Conservation (phyloP, 2,113 vertebrate genomes). For the Meles meles region DNA sequence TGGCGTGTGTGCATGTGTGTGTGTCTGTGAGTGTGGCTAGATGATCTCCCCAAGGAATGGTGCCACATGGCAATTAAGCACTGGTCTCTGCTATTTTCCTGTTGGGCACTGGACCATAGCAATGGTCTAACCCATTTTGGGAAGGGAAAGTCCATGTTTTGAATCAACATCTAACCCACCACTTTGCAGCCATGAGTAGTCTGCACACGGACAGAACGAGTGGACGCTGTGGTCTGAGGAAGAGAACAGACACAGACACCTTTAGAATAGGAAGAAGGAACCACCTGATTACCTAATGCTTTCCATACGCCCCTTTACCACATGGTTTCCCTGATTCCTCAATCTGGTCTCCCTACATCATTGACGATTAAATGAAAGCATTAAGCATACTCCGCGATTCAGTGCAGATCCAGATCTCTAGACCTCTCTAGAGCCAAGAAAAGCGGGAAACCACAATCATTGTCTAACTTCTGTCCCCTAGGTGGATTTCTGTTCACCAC, state of each 20-base stretch:
- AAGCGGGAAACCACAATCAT: background rate
- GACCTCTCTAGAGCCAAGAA: background rate
- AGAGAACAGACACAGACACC: background rate
- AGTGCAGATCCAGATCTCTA: background rate
- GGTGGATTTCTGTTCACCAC: background rate
- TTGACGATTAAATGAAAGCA: background rate
- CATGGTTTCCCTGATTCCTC: background rate
- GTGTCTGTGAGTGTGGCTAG: no score
- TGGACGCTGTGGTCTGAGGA: background rate
- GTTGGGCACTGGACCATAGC: background rate
- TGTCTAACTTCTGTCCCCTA: background rate
- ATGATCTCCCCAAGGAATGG: background rate
- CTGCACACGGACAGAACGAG: no score
- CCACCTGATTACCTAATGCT: background rate
- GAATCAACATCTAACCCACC: background rate
- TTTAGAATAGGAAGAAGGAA: fast-evolving
- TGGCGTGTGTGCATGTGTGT: background rate
- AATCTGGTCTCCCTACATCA: background rate
- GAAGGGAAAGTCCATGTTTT: background rate
- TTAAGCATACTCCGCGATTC: background rate
- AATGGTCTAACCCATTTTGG: no score
- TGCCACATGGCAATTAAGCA: background rate
- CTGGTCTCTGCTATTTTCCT: background rate
- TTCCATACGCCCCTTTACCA: background rate
- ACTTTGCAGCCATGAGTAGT: background rate